Percentiles rank a stretch among this genome's conserved stretches.
phyloP scores from a whole-genome alignment of 2,797 vertebrate species.

The Malacoraja senta region DNA sequence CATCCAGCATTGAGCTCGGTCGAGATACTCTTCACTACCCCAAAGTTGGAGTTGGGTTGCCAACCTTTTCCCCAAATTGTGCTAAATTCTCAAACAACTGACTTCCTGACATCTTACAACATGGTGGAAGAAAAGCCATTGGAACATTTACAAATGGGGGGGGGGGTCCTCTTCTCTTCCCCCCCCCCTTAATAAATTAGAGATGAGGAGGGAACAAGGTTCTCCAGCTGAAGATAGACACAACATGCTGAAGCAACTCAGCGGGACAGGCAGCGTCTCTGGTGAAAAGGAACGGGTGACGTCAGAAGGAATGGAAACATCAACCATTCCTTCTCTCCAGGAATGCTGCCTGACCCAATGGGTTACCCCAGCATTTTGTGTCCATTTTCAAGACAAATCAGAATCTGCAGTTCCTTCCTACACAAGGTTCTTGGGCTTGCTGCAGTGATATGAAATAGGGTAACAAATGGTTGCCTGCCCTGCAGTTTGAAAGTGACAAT shows the following conservation, averaged over 20 bases:
- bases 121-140: background rate
- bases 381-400: too few species aligned
- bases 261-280: too few species aligned
- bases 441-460: background rate
- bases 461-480: too few species aligned
- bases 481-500: background rate
- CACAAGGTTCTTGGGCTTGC: background rate
- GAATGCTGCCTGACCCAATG: too few species aligned
- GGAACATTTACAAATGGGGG: background rate
- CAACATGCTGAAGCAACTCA: too few species aligned
- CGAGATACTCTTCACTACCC: background rate
- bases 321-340: too few species aligned
- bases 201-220: background rate
- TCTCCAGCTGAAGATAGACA: too few species aligned
- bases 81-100: background rate
- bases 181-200: too few species aligned
- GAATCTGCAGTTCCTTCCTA: too few species aligned
- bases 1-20: background rate
- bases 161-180: background rate
- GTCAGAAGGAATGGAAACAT: too few species aligned
- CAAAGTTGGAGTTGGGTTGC: background rate
- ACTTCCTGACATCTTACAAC: background rate
- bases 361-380: too few species aligned
- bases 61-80: background rate
- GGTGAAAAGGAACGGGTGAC: too few species aligned